Percentiles rank a stretch among this genome's conserved stretches.
Conservation (phyloP, 2,113 vertebrate genomes). For the Hippopotamus amphibius region DNA sequence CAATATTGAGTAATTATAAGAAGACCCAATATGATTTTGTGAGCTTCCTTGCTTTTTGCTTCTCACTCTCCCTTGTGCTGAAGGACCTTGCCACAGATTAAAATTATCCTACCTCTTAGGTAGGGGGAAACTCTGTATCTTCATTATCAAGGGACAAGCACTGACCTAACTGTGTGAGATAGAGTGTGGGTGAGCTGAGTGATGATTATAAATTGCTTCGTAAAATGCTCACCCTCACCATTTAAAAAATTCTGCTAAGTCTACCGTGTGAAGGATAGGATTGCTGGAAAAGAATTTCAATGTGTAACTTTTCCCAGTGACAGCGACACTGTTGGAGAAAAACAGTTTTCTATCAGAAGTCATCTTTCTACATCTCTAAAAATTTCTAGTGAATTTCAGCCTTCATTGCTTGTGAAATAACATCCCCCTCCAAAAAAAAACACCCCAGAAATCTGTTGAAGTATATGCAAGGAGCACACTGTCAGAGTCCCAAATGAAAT, state of each 20-base stretch:
- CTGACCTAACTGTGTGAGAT: conserved; percentile 64
- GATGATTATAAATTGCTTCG: conserved; percentile 75
- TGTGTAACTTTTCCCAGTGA: conserved; percentile 34
- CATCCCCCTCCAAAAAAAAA: background rate
- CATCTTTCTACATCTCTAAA: conserved; percentile 42
- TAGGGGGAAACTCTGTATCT: conserved; percentile 48
- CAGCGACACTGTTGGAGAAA: background rate
- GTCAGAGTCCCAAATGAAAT: conserved; percentile 78
- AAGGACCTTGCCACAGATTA: conserved; percentile 36
- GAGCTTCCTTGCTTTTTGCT: background rate
- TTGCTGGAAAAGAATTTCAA: conserved; percentile 46
- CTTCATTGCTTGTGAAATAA: conserved; percentile 51
- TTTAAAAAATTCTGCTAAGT: conserved; percentile 59
- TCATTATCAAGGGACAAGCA: conserved; percentile 68
- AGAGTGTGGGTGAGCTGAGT: conserved; percentile 56
- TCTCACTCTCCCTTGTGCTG: background rate
- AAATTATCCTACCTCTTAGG: conserved; percentile 63
- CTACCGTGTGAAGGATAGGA: background rate
- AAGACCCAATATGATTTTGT: background rate
- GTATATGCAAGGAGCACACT: conserved; percentile 57
- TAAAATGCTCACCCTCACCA: conserved; percentile 71
- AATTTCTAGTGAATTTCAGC: background rate
- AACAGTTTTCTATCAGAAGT: background rate
- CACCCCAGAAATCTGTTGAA: conserved; percentile 14
- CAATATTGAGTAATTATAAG: background rate